Evolutionary conservation across 2,113 vertebrate genomes (phyloP).

Genomic region (Aspidoscelis tigris): DNA sequence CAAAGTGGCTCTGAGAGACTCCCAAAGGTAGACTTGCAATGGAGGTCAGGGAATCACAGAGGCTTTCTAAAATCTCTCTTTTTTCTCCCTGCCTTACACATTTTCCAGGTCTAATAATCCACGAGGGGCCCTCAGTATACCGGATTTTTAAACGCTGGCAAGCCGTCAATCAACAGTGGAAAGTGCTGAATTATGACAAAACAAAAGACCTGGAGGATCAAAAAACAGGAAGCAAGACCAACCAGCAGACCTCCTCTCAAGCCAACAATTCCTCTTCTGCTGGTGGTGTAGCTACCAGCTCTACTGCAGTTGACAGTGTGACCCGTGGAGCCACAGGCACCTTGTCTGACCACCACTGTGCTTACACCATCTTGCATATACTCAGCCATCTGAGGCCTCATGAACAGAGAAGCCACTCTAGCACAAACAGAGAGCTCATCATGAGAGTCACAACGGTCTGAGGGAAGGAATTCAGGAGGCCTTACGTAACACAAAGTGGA

Average conservation of each 20-base stretch:
- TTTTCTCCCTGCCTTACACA: slow-evolving; percentile 66
- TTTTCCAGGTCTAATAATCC: slow-evolving; percentile 88
- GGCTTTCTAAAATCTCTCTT: slow-evolving; percentile 40
- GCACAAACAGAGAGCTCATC: slow-evolving; percentile 93
- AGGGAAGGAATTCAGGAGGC: slow-evolving; percentile 75
- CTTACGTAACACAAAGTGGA: slow-evolving; percentile 70
- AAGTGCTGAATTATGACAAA: slow-evolving; percentile 98
- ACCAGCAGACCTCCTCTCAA: slow-evolving; percentile 83
- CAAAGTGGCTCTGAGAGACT: neutral
- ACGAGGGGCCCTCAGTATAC: slow-evolving; percentile 96
- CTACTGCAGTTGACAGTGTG: slow-evolving; percentile 75
- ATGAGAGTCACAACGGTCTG: slow-evolving; percentile 99
- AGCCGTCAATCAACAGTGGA: slow-evolving; percentile 99
- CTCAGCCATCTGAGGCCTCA: slow-evolving; percentile 94
- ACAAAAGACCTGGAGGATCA: slow-evolving; percentile 90
- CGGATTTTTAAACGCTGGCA: slow-evolving; percentile 99
- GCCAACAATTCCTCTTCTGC: slow-evolving; percentile 79
- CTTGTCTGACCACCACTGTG: slow-evolving; percentile 93
- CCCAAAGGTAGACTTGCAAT: slow-evolving; percentile 24
- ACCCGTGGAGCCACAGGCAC: slow-evolving; percentile 74
- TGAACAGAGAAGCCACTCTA: slow-evolving; percentile 85
- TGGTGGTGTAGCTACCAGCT: slow-evolving; percentile 82
- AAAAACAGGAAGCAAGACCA: slow-evolving; percentile 86
- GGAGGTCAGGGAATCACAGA: slow-evolving; percentile 17
- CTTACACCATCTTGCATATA: slow-evolving; percentile 96